Evolutionary conservation across 2,797 vertebrate species (phyloP), one percentile per base, ranked within the genome.

Genomic region (Poeciliopsis presidionis): DNA sequence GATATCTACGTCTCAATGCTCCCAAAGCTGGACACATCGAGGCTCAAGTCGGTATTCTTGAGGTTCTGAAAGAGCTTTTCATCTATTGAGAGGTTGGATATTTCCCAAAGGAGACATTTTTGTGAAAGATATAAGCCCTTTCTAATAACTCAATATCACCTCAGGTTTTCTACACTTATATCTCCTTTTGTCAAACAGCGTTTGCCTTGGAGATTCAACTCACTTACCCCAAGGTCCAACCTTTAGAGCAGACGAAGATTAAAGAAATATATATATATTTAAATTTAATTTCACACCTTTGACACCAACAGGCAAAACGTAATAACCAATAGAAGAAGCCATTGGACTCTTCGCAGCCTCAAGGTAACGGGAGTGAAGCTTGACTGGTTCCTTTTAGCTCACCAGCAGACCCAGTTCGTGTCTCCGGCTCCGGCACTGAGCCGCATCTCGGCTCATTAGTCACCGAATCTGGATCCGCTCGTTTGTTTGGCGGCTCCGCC

Each of bases 401-500:
- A 75, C 83, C 84, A 85, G 76, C 80, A 83, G 72, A 81, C 74
- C 55, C 77, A 59, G 73, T 85, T 83, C 80, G 71, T 73, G 82
- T 82, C 78, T 55, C 3, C 76, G 49, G 76, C 73, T 80, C 72
- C n/a, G 22, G 67, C 41, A n/a, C 83, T 61, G 77, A 7, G 33
- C 77, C 78, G n/a, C 87, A 87, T 87, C 89, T 90, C 85, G 90
- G 84, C 86, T 87, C 89, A 91, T 92, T 92, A 86, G 73, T 71
- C 63, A 73, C 57, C 81, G 74, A 90, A 90, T 87, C 82, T 87
- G 82, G 86, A 84, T 87, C 57, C 57, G 84, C 79, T 76, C 81
- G n/a, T 78, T 81, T 76, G 59, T 82, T 87, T 80, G 85, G 72
- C 82, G 72, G 30, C 78, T 78, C 81, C 75, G 78, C 67, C 76